phyloP scores from a whole-genome alignment of 1,140 invertebrate species.

The Portunus trituberculatus region DNA sequence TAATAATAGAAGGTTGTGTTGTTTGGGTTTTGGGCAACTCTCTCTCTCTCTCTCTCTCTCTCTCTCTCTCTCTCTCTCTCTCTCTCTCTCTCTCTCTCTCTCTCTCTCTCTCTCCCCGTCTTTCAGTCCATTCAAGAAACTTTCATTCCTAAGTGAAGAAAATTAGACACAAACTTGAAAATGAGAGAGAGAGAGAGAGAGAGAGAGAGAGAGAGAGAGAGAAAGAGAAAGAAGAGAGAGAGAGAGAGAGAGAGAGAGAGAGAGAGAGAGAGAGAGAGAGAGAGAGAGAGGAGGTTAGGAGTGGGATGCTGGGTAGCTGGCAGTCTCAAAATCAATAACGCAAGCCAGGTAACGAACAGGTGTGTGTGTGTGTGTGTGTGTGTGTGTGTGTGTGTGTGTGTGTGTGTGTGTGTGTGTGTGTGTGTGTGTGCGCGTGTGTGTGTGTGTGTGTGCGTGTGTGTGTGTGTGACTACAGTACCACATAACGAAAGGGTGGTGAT shows the following conservation, averaged over 20 bases:
- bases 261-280: slow-evolving; percentile 37
- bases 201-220: slow-evolving; percentile 38
- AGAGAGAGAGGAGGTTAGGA: slow-evolving; percentile 6
- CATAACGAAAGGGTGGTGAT: background rate
- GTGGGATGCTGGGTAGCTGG: background rate
- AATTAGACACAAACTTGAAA: background rate
- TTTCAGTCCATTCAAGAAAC: background rate
- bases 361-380: slow-evolving; percentile 11
- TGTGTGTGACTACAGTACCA: background rate
- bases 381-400: background rate
- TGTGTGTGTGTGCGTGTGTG: background rate
- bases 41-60: no score
- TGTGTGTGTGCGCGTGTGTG: background rate
- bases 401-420: background rate
- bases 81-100: background rate
- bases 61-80: background rate
- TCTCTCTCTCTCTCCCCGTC: background rate
- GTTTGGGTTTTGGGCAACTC: background rate
- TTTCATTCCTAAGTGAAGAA: background rate
- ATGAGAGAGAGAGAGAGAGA: slow-evolving; percentile 42
- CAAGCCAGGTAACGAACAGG: background rate
- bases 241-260: slow-evolving; percentile 36
- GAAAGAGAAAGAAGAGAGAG: slow-evolving; percentile 12
- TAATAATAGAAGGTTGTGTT: no score
- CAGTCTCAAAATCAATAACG: background rate